These are phyloP conservation scores for Gnathonemus longibarbis DNA, from an alignment of 2,113 vertebrate species.

Conservation along the genomic window DNA sequence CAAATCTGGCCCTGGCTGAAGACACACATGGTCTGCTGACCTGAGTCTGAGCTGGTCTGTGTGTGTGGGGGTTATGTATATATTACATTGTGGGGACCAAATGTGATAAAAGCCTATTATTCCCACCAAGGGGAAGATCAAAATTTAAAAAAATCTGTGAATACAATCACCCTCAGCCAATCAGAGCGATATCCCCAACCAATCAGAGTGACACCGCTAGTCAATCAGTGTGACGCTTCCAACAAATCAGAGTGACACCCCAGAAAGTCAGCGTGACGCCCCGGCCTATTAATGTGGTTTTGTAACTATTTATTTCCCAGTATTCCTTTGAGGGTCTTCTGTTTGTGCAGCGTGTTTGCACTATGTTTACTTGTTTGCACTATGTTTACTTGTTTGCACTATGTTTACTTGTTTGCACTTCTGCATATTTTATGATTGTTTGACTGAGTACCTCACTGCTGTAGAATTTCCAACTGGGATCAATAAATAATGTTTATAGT, in stretches of 20 bases:
- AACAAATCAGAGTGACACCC: background rate
- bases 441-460: background rate
- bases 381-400: background rate
- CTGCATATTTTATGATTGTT: background rate
- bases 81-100: background rate
- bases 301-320: background rate
- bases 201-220: background rate
- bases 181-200: background rate
- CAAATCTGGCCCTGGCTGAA: background rate
- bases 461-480: background rate
- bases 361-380: background rate
- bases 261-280: background rate
- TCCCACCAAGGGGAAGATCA: background rate
- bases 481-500: too few relatives aligned
- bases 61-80: background rate
- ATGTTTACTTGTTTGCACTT: too few relatives aligned
- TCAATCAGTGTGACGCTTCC: background rate
- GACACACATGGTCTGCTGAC: background rate
- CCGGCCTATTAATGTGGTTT: background rate
- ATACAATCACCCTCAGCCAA: background rate
- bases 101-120: background rate
- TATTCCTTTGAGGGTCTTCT: background rate
- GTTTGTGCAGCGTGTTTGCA: background rate
- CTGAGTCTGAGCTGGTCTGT: background rate
- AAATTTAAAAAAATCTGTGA: background rate